Evolutionary conservation across 2,113 vertebrate genomes (phyloP), one percentile per base, ranked within the genome.

Genomic region (Telmatochromis sp.): DNA sequence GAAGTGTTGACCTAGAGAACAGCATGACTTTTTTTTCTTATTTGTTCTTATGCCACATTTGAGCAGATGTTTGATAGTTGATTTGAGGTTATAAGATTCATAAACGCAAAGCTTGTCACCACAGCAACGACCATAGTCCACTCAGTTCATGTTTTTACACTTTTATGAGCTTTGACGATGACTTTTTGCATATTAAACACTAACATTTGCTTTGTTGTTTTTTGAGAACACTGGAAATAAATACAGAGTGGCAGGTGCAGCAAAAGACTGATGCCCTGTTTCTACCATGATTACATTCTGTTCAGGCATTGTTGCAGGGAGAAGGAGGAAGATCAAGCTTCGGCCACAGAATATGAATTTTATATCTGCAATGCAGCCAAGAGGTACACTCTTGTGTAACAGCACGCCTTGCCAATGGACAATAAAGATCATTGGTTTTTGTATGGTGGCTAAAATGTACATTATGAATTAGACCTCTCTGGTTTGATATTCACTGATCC

Each of bases 331-430:
- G 91, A 93, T 93, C 91, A 90, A 92, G 92, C 88, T 88, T 92
- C 91, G 23, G 91, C 91, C 93, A 89, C 94, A 93, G 95, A 96
- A 96, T 96, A 95, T 96, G 93, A 96, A 96, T 95, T 95, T 94
- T 83, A 87, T 92, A 94, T 96, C 95, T 95, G 95, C 95, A 96
- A 93, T 96, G 95, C 95, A 96, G 94, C 92, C 93, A 83, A 82
- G 80, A 92, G 87, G 85, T 82, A 60, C 63, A 68, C 81, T 63
- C 87, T 87, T 55, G 63, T 93, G 85, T 92, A 88, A 89, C 78
- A 89, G 54, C 37, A 35, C 45, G 58, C 53, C 13, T 82, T 83
- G 33, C 80, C 75, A 68, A 60, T 78, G 57, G 87, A 85, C 49
- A 80, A 55, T 58, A 78, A 82, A 82, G 75, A 88, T 80, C 47